phyloP scores from a whole-genome alignment of 2,113 vertebrate genomes.

The Sphyrna mokarran region DNA sequence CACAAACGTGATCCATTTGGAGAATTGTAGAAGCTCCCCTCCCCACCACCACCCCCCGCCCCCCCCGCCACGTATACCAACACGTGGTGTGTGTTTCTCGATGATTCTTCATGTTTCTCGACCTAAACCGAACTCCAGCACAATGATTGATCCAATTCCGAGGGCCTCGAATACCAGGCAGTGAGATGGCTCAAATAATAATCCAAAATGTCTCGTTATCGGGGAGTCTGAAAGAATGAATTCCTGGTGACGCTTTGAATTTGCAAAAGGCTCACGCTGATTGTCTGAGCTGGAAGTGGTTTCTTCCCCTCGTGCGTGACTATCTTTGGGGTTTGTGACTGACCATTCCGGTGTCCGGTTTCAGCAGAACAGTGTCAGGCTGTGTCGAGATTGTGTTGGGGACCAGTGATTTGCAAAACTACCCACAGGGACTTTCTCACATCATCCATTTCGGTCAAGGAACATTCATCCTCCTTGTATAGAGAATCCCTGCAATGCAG shows the following conservation, averaged over 20 bases:
- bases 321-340: background rate
- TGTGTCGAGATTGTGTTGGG: background rate
- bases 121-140: background rate
- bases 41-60: no score
- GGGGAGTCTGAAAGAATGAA: background rate
- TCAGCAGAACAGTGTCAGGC: background rate
- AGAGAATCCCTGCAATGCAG: no score
- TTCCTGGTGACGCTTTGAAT: background rate
- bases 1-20: background rate
- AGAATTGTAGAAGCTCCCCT: no score
- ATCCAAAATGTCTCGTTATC: background rate
- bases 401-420: background rate
- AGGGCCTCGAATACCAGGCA: background rate
- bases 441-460: background rate
- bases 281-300: background rate
- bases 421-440: background rate
- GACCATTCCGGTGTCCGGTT: background rate
- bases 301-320: background rate
- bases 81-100: background rate
- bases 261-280: background rate
- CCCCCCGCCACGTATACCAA: no score
- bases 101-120: background rate
- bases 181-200: no score
- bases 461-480: background rate
- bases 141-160: background rate